Percentiles rank a stretch among this genome's conserved stretches.
Evolutionary conservation across 2,113 vertebrate genomes (phyloP).

Genomic region (Sylvilagus bachmani): DNA sequence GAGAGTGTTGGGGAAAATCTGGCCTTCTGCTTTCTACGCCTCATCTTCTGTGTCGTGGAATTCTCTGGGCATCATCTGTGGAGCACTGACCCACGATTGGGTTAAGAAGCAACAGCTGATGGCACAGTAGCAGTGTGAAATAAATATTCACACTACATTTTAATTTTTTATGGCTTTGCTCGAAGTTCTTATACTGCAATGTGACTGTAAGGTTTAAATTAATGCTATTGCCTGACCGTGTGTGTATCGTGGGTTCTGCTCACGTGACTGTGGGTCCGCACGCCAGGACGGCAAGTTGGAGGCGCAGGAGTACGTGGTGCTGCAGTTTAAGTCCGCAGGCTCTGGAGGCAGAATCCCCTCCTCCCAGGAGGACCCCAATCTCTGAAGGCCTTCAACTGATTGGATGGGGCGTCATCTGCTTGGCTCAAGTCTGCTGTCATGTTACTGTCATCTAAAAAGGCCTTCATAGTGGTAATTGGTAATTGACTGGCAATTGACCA

Average conservation of each 20-base stretch:
- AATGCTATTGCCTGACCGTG: neutral
- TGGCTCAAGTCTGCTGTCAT: neutral
- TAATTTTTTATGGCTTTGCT: slow-evolving; percentile 25
- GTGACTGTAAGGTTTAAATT: neutral
- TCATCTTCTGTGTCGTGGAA: neutral
- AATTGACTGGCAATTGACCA: neutral
- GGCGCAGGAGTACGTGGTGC: neutral
- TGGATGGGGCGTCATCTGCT: neutral
- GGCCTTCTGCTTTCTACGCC: neutral
- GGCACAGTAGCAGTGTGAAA: neutral
- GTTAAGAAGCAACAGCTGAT: neutral
- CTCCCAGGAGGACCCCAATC: too few relatives aligned
- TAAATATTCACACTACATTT: neutral
- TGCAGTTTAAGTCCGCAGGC: neutral
- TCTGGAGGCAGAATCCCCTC: neutral
- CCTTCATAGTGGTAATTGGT: neutral
- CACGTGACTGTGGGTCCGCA: neutral
- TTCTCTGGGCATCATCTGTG: neutral
- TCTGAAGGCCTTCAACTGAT: neutral
- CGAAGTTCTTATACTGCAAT: neutral
- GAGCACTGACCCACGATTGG: neutral
- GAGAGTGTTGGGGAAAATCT: neutral
- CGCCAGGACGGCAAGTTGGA: neutral
- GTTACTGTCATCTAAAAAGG: slow-evolving; percentile 8
- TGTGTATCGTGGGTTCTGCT: neutral